phyloP scores from a whole-genome alignment of 2,113 vertebrate species.

The Sapayoa aenigma region DNA sequence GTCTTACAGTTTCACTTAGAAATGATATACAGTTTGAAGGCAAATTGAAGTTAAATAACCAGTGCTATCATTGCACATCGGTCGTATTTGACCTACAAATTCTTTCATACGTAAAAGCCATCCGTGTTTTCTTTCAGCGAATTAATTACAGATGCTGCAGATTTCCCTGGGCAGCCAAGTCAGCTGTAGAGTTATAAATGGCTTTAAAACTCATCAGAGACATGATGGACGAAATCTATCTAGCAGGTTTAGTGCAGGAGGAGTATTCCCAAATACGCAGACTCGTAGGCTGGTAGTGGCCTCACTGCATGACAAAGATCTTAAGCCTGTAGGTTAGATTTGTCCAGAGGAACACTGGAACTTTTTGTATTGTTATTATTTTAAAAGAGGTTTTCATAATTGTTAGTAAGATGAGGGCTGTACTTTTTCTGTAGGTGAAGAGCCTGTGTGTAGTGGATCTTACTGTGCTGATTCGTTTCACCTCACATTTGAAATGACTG shows the following conservation, averaged over 20 bases:
- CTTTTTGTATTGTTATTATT: not conserved
- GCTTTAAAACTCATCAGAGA: not conserved
- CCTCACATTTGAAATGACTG: not conserved
- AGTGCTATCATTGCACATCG: not conserved
- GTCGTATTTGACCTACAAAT: not conserved
- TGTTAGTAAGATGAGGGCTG: not conserved
- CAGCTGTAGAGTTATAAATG: not conserved
- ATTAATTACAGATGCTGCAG: not conserved
- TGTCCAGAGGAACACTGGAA: not conserved
- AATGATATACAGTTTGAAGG: not conserved
- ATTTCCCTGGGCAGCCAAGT: not conserved
- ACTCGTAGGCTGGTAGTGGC: not conserved
- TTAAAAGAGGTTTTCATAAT: not conserved
- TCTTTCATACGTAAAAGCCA: not conserved
- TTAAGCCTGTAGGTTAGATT: not conserved
- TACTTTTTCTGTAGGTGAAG: not conserved
- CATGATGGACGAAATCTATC: not conserved
- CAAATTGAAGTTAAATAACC: not conserved
- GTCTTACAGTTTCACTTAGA: not conserved
- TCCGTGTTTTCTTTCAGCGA: not conserved
- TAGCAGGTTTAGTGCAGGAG: not conserved
- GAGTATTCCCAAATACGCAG: not conserved
- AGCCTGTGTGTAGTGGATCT: not conserved
- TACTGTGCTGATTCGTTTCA: not conserved
- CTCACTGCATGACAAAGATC: not conserved